Evolutionary conservation across 23 tunicate species (phyloP).

Genomic region (Clavelina lepadiformis): DNA sequence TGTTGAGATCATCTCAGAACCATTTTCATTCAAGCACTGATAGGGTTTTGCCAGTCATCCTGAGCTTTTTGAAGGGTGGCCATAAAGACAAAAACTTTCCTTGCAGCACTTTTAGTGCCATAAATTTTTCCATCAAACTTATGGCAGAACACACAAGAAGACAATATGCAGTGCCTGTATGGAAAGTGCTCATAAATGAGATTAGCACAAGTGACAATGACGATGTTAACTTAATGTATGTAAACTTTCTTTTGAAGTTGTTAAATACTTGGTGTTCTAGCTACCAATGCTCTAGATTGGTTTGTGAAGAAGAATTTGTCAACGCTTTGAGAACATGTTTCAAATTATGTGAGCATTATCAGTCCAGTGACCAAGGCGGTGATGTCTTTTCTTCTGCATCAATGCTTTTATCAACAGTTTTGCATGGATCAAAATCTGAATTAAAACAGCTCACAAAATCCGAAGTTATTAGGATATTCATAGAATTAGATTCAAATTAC

Average conservation of each 20-base stretch:
- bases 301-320: constrained; percentile 2
- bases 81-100: not conserved
- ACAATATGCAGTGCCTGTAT: constrained; percentile 30
- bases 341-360: not conserved
- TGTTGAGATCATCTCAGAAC: constrained; percentile 41
- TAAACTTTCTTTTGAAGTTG: constrained; percentile 7
- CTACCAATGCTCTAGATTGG: constrained; percentile 6
- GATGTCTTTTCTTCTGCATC: constrained; percentile 4
- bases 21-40: constrained; percentile 44
- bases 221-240: constrained; percentile 3
- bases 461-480: not conserved
- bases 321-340: constrained; percentile 4
- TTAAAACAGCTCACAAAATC: not conserved
- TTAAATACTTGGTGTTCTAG: constrained; percentile 55
- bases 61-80: constrained; percentile 17
- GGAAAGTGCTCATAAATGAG: constrained; percentile 32
- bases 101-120: constrained; percentile 2
- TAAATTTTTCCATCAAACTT: constrained; percentile 17
- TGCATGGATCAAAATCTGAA: constrained; percentile 20
- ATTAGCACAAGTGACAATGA: not conserved
- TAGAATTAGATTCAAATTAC: not conserved
- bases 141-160: constrained; percentile 51
- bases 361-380: not conserved
- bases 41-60: constrained; percentile 28
- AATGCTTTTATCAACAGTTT: constrained; percentile 18